These are phyloP conservation scores for Lacerta viridis DNA, from an alignment of 2,797 vertebrate species.

Conservation along the genomic window DNA sequence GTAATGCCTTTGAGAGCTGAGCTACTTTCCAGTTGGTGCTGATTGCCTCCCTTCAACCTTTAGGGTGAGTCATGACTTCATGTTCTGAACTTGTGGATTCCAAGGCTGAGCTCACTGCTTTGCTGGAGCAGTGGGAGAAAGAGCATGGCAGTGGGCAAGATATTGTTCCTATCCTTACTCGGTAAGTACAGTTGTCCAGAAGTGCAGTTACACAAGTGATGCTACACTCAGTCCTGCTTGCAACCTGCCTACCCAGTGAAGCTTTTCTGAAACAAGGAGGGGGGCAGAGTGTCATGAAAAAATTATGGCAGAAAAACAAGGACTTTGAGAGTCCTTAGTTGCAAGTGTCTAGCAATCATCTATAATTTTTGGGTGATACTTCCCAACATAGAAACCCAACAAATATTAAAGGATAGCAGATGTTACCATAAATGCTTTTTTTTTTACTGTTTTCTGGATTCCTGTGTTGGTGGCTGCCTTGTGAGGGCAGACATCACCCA, in stretches of 20 bases:
- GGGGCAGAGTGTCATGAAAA: background rate
- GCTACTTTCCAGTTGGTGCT: background rate
- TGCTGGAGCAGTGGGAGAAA: conserved; percentile 97
- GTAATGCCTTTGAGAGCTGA: background rate
- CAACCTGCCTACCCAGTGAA: background rate
- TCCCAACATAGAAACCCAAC: background rate
- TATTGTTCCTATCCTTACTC: conserved; percentile 94
- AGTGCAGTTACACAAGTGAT: background rate
- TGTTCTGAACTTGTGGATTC: conserved; percentile 91
- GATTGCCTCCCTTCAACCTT: conserved; percentile 18
- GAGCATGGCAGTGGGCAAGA: conserved; percentile 93
- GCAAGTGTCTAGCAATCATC: background rate
- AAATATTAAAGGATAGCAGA: background rate
- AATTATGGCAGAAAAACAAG: background rate
- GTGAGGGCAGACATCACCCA: background rate
- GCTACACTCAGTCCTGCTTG: background rate
- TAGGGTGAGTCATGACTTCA: conserved; percentile 84
- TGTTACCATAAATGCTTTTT: background rate
- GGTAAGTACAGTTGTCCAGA: conserved; percentile 81
- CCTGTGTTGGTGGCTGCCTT: background rate
- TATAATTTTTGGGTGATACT: background rate
- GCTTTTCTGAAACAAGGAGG: background rate
- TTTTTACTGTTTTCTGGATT: background rate
- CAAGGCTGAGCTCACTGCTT: conserved; percentile 95
- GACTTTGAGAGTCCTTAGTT: background rate